Percentiles rank a stretch among this genome's conserved stretches.
Evolutionary conservation across 1,140 invertebrate species (phyloP).

Genomic region (Ceratoteleas bidentatus): DNA sequence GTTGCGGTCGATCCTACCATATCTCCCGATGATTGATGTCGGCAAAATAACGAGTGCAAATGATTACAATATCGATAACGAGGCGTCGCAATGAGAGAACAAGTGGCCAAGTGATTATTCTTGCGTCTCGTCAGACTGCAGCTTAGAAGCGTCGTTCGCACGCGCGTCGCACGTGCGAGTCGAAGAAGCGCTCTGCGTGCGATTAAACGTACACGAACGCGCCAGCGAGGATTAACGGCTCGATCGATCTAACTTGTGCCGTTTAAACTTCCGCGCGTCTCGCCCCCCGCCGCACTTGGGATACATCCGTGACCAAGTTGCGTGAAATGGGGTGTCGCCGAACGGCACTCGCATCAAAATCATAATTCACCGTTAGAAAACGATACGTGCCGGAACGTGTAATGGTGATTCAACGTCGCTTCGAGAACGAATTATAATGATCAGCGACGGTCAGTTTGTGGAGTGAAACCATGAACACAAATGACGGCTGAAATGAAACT

Average conservation of each 20-base stretch:
- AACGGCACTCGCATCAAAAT: slow-evolving; percentile 66
- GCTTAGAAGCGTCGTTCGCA: slow-evolving; percentile 50
- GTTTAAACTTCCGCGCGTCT: slow-evolving; percentile 14
- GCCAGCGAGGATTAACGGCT: slow-evolving; percentile 53
- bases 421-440: slow-evolving; percentile 20
- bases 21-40: slow-evolving; percentile 46
- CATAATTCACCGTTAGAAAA: slow-evolving; percentile 72
- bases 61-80: slow-evolving; percentile 59
- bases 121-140: slow-evolving; percentile 50
- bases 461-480: background rate
- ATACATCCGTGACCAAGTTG: slow-evolving; percentile 54
- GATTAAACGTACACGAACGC: slow-evolving; percentile 49
- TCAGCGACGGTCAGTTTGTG: background rate
- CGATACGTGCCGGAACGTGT: slow-evolving; percentile 53
- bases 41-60: slow-evolving; percentile 36
- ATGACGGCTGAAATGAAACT: background rate
- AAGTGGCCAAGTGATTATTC: slow-evolving; percentile 62
- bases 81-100: slow-evolving; percentile 36
- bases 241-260: slow-evolving; percentile 57
- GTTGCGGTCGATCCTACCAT: slow-evolving; percentile 25
- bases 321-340: slow-evolving; percentile 67
- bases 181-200: slow-evolving; percentile 25
- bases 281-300: no score
- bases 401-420: slow-evolving; percentile 7
- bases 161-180: slow-evolving; percentile 56